Base-by-base conservation (phyloP, 1,140 invertebrate species). In the Listronotus bonariensis region DNA sequence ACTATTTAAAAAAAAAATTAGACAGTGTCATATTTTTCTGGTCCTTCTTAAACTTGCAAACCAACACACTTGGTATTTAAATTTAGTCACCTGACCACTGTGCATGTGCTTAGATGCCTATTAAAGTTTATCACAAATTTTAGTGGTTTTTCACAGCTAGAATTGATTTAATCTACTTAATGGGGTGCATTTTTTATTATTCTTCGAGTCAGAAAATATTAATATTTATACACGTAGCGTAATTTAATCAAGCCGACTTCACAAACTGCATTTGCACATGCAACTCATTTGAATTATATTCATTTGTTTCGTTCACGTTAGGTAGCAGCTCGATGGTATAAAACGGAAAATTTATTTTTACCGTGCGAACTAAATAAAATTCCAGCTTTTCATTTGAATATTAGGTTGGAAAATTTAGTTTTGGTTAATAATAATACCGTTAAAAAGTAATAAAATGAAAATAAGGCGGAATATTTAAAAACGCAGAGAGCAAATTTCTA, bases 261-360 rank as follows among this genome's bases (percentile, higher is more conserved):
- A 66, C 54, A 66, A 66, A 66, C 64, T 66, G 64, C 64, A 66
- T 66, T 66, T 66, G 55, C 64, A 60, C 64, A 66, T 66, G 64
- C 64, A 66, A 66, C 64, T 59, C 57, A 60, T 66, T 66, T 66
- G 57, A 66, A 66, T 66, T 66, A 66, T 51, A 66, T 66, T 46
- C 57, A 66, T 66, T 66, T 60, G 64, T 40, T 60, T 48, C 32
- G 54, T 65, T 57, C 62, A 65, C 52, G 62, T 65, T 54, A 65
- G 42, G 31, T 65, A 65, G 34, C 49, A 40, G 11, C 52, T 20
- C 59, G 59, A 62, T 62, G 59, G 36, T 53, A 62, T 62, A 62
- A 62, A 62, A 62, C 41, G 59, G 42, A 43, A 62, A 62, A 62
- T 62, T 53, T 62, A 62, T 62, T 62, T 59, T 62, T 53, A 17